phyloP scores from a whole-genome alignment of 2,797 vertebrate species.

The Gambelia wislizenii region DNA sequence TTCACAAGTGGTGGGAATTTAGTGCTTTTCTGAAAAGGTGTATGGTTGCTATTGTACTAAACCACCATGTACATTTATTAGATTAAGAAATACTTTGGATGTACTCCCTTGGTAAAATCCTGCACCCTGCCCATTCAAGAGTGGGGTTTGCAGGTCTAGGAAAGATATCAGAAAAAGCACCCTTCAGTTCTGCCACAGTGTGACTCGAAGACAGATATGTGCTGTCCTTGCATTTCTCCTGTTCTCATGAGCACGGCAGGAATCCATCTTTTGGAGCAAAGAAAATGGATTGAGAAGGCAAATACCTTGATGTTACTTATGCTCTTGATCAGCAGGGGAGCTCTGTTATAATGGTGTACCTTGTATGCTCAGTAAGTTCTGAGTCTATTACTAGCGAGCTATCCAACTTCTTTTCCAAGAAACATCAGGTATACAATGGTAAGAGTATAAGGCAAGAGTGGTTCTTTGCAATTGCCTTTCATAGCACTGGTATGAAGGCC shows the following conservation, averaged over 20 bases:
- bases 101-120: background rate
- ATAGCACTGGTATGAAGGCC: slow-evolving; percentile 55
- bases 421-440: slow-evolving; percentile 59
- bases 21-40: background rate
- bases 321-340: slow-evolving; percentile 62
- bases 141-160: slow-evolving; percentile 5
- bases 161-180: slow-evolving; percentile 23
- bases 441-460: slow-evolving; percentile 49
- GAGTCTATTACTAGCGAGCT: slow-evolving; percentile 66
- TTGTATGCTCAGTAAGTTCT: slow-evolving; percentile 58
- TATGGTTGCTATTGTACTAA: background rate
- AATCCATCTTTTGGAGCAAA: slow-evolving; percentile 62
- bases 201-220: slow-evolving; percentile 30
- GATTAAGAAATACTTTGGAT: background rate
- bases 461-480: slow-evolving; percentile 57
- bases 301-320: slow-evolving; percentile 62
- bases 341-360: slow-evolving; percentile 47
- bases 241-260: slow-evolving; percentile 52
- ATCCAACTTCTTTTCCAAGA: slow-evolving; percentile 56
- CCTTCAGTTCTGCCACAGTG: slow-evolving; percentile 9
- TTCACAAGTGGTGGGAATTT: background rate
- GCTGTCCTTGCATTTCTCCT: slow-evolving; percentile 53
- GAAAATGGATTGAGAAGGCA: slow-evolving; percentile 62
- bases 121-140: slow-evolving; percentile 23
- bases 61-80: background rate